Evolutionary conservation across 2,888 invertebrate species (phyloP).

Genomic region (Drosophila anomalata): DNA sequence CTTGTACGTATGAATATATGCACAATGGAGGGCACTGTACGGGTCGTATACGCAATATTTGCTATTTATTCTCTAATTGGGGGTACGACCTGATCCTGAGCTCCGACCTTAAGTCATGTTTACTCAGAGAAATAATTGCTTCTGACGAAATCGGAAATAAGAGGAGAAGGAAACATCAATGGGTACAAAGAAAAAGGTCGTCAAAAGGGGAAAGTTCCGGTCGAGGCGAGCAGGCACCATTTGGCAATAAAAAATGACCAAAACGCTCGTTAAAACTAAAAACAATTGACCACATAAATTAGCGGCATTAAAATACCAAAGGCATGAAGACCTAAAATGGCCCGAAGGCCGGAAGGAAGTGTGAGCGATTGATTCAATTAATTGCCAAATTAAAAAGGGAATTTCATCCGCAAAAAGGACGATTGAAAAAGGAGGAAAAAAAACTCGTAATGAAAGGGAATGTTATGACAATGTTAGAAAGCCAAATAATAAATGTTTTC

Average conservation of each 20-base stretch:
- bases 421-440: conserved; percentile 28
- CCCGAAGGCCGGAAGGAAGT: conserved; percentile 61
- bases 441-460: conserved; percentile 28
- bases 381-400: conserved; percentile 72
- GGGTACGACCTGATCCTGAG: conserved; percentile 39
- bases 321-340: conserved; percentile 14
- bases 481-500: conserved; percentile 75
- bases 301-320: conserved; percentile 65
- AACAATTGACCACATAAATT: conserved; percentile 77
- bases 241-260: conserved; percentile 58
- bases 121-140: conserved; percentile 19
- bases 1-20: conserved; percentile 2
- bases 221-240: conserved; percentile 45
- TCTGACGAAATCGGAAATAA: conserved; percentile 6
- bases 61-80: conserved; percentile 58
- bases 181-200: conserved; percentile 2
- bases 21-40: conserved; percentile 14
- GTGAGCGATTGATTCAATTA: conserved; percentile 76
- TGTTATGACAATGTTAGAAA: conserved; percentile 75
- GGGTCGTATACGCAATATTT: conserved; percentile 51
- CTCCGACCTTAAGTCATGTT: conserved; percentile 27
- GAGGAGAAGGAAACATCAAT: conserved; percentile 14
- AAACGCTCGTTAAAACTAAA: conserved; percentile 71
- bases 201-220: conserved; percentile 8
- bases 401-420: conserved; percentile 40